phyloP scores from a whole-genome alignment of 2,888 invertebrate genomes.

The Allygus modestus region DNA sequence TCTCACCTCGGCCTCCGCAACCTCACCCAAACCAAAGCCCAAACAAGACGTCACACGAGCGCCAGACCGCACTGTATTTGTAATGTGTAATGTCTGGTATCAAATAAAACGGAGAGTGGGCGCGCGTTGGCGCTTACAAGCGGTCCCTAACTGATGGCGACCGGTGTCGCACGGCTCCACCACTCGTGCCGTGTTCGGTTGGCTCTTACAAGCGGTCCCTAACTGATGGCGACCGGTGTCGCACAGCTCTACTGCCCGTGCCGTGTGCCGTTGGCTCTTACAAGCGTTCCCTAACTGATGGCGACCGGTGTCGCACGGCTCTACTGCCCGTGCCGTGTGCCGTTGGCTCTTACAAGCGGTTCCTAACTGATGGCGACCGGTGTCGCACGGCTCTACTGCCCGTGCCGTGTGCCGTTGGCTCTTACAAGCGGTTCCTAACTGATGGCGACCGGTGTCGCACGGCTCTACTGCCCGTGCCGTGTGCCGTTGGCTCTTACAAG shows the following conservation, averaged over 20 bases:
- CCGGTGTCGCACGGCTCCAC: conserved; percentile 7
- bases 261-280: conserved; percentile 22
- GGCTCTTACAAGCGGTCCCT: conserved; percentile 36
- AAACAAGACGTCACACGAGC: conserved; percentile 39
- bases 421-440: conserved; percentile 25
- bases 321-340: background rate
- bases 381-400: conserved; percentile 3
- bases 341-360: conserved; percentile 25
- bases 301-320: conserved; percentile 10
- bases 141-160: conserved; percentile 36
- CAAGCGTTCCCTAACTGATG: conserved; percentile 30
- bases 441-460: background rate
- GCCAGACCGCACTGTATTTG: conserved; percentile 29
- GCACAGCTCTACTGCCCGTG: background rate
- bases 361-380: conserved; percentile 31
- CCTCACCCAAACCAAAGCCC: conserved; percentile 45
- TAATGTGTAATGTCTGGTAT: conserved; percentile 43
- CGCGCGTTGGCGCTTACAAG: conserved; percentile 43
- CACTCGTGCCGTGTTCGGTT: background rate
- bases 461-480: background rate
- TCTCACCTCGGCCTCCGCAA: conserved; percentile 24
- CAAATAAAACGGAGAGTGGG: conserved; percentile 41
- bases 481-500: conserved; percentile 2
- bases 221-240: conserved; percentile 15
- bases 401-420: background rate